These are phyloP conservation scores for Hormaphis cornu DNA, from an alignment of 1,140 invertebrate genomes.

Conservation along the genomic window DNA sequence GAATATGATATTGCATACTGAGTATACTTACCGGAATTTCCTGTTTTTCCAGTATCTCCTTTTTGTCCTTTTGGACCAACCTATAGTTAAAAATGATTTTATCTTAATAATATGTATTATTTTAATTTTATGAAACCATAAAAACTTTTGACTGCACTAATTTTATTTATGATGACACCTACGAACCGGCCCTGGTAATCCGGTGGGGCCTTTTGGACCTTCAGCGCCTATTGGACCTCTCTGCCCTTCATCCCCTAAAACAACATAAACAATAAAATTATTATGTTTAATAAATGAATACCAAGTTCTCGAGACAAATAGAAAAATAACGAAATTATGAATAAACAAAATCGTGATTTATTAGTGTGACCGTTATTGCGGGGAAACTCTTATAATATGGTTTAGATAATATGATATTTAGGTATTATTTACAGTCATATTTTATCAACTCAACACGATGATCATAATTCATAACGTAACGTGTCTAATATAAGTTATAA, in stretches of 20 bases:
- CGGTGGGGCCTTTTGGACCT: conserved; percentile 50
- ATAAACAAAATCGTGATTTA: too few species aligned
- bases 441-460: too few species aligned
- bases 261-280: not conserved
- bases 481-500: too few species aligned
- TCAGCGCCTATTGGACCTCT: conserved; percentile 47
- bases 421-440: too few species aligned
- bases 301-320: too few species aligned
- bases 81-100: conserved; percentile 3
- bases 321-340: too few species aligned
- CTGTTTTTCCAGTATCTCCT: conserved; percentile 5
- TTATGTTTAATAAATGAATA: not conserved
- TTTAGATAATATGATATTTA: too few species aligned
- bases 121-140: not conserved
- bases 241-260: conserved; percentile 44
- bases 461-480: too few species aligned
- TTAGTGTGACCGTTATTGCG: too few species aligned
- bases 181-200: conserved; percentile 51
- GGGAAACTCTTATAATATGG: too few species aligned
- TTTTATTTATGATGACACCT: conserved; percentile 45
- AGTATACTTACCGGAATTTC: conserved; percentile 4
- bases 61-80: conserved; percentile 25
- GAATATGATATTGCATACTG: too few species aligned
- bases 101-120: conserved; percentile 3
- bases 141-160: not conserved